Conservation (phyloP, 2,888 invertebrate species). For the Drosophila macrospina region DNA sequence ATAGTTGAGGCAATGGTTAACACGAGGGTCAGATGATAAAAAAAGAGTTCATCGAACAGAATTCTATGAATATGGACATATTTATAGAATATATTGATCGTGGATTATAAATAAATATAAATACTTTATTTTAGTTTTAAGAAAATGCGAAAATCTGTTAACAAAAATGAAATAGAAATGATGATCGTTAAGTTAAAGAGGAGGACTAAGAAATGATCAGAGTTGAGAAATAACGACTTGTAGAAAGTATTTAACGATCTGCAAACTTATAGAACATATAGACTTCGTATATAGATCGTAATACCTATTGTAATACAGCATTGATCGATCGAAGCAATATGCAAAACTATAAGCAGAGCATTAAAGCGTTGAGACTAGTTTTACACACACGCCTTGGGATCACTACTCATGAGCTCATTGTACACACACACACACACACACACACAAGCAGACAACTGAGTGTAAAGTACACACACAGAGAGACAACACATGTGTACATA, state of each 20-base stretch:
- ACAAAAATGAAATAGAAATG: too few relatives aligned
- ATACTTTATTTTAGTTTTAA: too few relatives aligned
- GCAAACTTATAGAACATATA: not conserved
- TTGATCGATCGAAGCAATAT: constrained; percentile 5
- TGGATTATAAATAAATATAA: too few relatives aligned
- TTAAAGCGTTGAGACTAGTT: constrained; percentile 4
- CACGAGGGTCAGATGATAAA: constrained; percentile 24
- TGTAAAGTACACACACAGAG: not conserved
- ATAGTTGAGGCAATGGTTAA: constrained; percentile 21
- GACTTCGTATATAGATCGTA: not conserved
- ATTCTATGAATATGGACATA: too few relatives aligned
- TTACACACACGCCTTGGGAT: constrained; percentile 24
- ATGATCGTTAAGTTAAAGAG: not conserved
- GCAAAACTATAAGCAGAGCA: constrained; percentile 1
- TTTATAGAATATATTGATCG: too few relatives aligned
- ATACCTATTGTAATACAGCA: not conserved
- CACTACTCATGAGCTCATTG: constrained; percentile 38
- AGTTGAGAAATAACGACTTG: not conserved
- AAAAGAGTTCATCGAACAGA: constrained; percentile 1
- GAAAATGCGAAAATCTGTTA: too few relatives aligned
- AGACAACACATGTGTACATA: constrained; percentile 4
- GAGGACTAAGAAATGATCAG: not conserved
- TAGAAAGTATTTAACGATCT: not conserved
- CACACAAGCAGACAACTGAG: not conserved
- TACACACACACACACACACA: constrained; percentile 11